Percentiles rank a stretch among this genome's conserved stretches.
phyloP scores from a whole-genome alignment of 2,797 vertebrate species.

The Danio jaintianensis region DNA sequence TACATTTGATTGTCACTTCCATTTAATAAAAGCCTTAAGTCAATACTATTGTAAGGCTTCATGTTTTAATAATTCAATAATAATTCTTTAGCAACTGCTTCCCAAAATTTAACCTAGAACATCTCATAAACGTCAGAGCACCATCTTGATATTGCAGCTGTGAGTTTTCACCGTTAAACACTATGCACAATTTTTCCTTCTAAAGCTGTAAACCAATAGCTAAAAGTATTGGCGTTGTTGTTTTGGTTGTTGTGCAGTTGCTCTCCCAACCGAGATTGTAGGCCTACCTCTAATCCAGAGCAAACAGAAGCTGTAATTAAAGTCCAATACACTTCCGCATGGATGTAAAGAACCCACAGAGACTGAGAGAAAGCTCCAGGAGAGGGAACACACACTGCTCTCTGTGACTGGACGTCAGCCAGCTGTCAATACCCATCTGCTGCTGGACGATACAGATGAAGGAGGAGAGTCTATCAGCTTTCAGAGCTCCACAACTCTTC shows the following conservation, averaged over 20 bases:
- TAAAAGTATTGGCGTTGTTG: background rate
- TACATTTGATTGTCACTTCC: no score
- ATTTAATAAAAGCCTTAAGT: no score
- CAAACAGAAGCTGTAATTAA: conserved; percentile 20
- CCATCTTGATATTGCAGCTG: background rate
- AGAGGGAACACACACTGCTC: conserved; percentile 33
- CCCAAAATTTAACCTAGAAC: no score
- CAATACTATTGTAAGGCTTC: no score
- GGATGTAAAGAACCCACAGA: conserved; percentile 9
- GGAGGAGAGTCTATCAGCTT: conserved; percentile 43
- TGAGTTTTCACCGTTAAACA: background rate
- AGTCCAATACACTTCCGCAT: conserved; percentile 21
- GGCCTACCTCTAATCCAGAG: background rate
- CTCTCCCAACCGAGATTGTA: background rate
- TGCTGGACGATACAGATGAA: conserved; percentile 27
- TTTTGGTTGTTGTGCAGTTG: background rate
- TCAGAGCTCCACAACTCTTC: conserved; percentile 22
- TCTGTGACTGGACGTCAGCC: conserved; percentile 41
- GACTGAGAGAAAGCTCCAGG: conserved; percentile 16
- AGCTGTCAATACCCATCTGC: conserved; percentile 53
- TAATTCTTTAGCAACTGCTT: no score
- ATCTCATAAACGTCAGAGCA: no score
- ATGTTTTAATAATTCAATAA: no score
- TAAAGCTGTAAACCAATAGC: background rate
- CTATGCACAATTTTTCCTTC: background rate